A percentile compares a stretch with the other conserved stretches of the same genome.
phyloP scores from a whole-genome alignment of 2,113 vertebrate species.

The Cyanoramphus novaezelandiae region DNA sequence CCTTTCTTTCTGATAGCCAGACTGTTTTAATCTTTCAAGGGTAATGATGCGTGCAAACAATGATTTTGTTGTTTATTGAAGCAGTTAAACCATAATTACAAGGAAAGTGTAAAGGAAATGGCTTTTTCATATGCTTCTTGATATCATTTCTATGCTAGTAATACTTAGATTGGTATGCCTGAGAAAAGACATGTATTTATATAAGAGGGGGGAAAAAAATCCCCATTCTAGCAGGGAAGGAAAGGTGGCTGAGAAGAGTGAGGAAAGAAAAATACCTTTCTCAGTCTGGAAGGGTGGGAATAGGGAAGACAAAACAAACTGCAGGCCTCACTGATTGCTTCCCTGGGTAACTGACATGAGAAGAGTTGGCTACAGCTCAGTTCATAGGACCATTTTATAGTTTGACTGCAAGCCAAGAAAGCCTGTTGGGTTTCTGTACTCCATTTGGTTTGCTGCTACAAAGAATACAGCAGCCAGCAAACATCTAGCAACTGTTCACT shows the following conservation, averaged over 20 bases:
- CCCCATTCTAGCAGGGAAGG: not conserved
- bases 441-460: not conserved
- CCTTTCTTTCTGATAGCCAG: not conserved
- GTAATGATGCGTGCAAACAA: conserved; percentile 41
- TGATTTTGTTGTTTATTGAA: conserved; percentile 52
- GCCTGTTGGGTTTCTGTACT: not conserved
- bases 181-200: not conserved
- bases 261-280: not conserved
- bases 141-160: conserved; percentile 12
- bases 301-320: not conserved
- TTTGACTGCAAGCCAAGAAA: not conserved
- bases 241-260: not conserved
- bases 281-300: not conserved
- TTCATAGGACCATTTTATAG: not conserved
- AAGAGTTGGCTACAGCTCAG: not conserved
- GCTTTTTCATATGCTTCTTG: not conserved
- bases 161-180: not conserved
- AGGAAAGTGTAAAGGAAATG: conserved; percentile 29
- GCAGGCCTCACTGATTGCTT: not conserved
- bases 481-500: not conserved
- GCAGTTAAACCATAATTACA: conserved; percentile 42
- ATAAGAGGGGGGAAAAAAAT: no score
- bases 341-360: not conserved
- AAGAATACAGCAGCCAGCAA: not conserved
- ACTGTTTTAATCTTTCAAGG: conserved; percentile 30